A percentile compares a stretch with the other conserved stretches of the same genome.
Evolutionary conservation across 2,113 vertebrate species (phyloP).

Genomic region (rabbit (Oryctolagus cuniculus)): mOryCun1.1 NC_091438.1:28634501-28635000

Average conservation of each 20-base stretch:
- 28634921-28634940: background rate
- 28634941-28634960: background rate
- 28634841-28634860: background rate
- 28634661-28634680: background rate
- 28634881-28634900: background rate
- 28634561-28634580: background rate
- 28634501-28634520: background rate
- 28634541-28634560: background rate
- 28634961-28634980: background rate
- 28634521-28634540: background rate
- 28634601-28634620: background rate
- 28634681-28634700: background rate
- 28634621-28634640: background rate
- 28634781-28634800: background rate
- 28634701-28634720: background rate
- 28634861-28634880: background rate
- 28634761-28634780: background rate
- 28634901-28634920: background rate
- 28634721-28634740: background rate
- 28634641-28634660: too few species aligned
- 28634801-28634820: background rate
- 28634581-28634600: background rate
- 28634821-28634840: background rate
- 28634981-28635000: conserved; percentile 14
- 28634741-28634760: background rate